phyloP scores from a whole-genome alignment of 2,888 invertebrate species.

The Mantis religiosa region DNA sequence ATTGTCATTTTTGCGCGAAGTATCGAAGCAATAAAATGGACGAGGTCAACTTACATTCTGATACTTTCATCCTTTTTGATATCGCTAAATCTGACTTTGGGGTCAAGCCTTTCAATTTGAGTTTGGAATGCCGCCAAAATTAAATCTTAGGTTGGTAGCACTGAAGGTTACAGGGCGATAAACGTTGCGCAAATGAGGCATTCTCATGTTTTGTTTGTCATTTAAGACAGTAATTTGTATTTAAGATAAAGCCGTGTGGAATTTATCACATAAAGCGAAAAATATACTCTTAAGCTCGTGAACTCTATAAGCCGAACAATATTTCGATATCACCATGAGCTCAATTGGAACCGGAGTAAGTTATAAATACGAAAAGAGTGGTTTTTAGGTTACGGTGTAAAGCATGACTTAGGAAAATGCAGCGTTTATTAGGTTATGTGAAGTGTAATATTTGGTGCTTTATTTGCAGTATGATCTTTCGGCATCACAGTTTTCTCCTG shows the following conservation, averaged over 20 bases:
- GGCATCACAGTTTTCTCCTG: conserved; percentile 99
- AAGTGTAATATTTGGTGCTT: background rate
- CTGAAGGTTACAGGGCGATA: background rate
- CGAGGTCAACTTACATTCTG: background rate
- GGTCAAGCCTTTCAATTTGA: background rate
- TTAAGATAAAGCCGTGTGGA: background rate
- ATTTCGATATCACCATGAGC: conserved; percentile 60
- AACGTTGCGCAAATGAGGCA: background rate
- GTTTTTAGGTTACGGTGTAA: background rate
- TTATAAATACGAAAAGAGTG: conserved; percentile 35
- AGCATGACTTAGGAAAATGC: background rate
- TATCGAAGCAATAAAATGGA: background rate
- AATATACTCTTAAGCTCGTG: too few species aligned
- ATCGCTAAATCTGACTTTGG: background rate
- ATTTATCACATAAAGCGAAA: too few species aligned
- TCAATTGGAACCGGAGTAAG: conserved; percentile 93
- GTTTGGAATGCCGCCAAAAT: background rate
- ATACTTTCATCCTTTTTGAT: background rate
- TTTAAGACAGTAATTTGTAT: too few species aligned
- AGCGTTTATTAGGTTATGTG: background rate
- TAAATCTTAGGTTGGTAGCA: background rate
- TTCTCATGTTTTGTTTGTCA: background rate
- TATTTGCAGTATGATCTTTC: conserved; percentile 91
- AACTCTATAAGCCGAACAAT: background rate
- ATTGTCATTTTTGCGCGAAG: background rate